Conservation (phyloP, 2,888 invertebrate species). For the Ochlodes sylvanus region DNA sequence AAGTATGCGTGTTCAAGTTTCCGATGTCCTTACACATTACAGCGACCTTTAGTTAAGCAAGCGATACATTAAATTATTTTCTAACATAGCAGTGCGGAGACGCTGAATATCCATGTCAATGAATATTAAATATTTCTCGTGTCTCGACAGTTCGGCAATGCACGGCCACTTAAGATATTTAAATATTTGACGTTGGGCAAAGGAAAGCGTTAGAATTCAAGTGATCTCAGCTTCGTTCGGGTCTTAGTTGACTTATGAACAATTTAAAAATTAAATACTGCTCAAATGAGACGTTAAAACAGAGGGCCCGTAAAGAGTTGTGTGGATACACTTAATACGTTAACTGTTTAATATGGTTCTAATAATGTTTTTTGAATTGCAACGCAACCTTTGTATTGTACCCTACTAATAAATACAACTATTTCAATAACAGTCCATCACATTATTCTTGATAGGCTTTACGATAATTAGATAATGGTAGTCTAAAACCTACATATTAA, state of each 20-base stretch:
- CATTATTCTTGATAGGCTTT: too few relatives aligned
- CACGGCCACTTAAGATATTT: constrained; percentile 83
- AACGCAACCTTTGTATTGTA: too few relatives aligned
- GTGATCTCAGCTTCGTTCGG: constrained; percentile 78
- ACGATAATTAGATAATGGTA: too few relatives aligned
- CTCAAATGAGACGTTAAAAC: constrained; percentile 78
- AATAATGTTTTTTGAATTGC: too few relatives aligned
- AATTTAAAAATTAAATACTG: constrained; percentile 82
- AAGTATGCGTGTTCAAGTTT: constrained; percentile 64
- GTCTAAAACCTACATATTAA: too few relatives aligned
- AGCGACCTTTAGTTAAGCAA: constrained; percentile 50
- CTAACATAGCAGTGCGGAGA: constrained; percentile 57
- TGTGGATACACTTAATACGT: constrained; percentile 50
- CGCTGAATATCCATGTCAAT: constrained; percentile 64
- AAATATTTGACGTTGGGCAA: constrained; percentile 83
- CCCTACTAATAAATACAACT: too few relatives aligned
- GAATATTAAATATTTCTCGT: constrained; percentile 79
- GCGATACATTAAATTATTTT: constrained; percentile 56
- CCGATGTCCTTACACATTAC: constrained; percentile 65
- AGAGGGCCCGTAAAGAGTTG: constrained; percentile 60
- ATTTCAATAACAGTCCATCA: too few relatives aligned
- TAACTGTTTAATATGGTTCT: constrained; percentile 14
- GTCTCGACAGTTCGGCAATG: constrained; percentile 78
- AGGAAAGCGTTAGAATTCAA: constrained; percentile 85
- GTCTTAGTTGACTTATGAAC: constrained; percentile 79